Percentiles rank a stretch among this genome's conserved stretches.
These are phyloP conservation scores for Hypomecis atomaria DNA, from an alignment of 2,888 invertebrate species.

Conservation along the genomic window DNA sequence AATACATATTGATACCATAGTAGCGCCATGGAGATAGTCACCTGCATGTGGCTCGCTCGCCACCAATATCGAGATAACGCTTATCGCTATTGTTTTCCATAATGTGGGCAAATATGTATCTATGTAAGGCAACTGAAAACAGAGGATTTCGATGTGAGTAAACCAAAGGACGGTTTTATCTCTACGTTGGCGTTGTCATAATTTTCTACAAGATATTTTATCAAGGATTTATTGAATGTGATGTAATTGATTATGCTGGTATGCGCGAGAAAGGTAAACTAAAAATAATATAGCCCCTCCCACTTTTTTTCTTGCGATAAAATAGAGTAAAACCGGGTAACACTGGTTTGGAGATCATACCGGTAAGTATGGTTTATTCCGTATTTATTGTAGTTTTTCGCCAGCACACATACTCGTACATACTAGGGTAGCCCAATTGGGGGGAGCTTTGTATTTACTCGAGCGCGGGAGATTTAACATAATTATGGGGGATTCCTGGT, in stretches of 20 bases:
- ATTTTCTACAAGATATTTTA: conserved; percentile 15
- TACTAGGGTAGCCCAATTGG: no score
- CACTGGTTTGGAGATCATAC: no score
- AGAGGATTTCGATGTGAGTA: conserved; percentile 22
- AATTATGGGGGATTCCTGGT: no score
- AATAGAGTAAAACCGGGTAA: no score
- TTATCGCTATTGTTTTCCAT: conserved; percentile 45
- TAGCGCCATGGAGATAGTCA: conserved; percentile 36
- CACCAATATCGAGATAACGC: conserved; percentile 43
- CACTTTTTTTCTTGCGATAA: no score
- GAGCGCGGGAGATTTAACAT: no score
- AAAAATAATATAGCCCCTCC: no score
- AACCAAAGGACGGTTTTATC: conserved; percentile 12
- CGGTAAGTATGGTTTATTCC: no score
- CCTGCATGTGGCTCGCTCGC: conserved; percentile 27
- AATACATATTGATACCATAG: background rate
- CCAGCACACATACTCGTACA: no score
- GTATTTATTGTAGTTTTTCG: no score
- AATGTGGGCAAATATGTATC: conserved; percentile 41
- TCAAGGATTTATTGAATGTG: conserved; percentile 15
- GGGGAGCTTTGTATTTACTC: no score
- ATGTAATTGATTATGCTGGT: background rate
- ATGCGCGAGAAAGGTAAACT: no score
- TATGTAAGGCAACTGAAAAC: conserved; percentile 31
- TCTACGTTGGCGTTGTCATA: conserved; percentile 9